A percentile compares a stretch with the other conserved stretches of the same genome.
Conservation (phyloP, 2,888 invertebrate species). For the Conistra vaccinii region DNA sequence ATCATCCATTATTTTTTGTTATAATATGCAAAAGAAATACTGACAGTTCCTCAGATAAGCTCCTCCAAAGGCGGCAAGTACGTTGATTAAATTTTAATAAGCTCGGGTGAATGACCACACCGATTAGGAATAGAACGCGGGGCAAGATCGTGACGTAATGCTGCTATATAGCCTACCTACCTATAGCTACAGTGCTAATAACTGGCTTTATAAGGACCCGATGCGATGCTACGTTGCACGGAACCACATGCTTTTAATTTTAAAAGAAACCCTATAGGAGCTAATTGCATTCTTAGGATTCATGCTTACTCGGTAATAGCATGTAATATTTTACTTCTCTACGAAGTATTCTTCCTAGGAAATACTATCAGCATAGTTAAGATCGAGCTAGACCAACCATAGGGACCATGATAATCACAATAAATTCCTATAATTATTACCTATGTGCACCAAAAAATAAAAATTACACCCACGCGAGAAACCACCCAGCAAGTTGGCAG, state of each 20-base stretch:
- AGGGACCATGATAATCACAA: background rate
- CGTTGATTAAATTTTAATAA: slow-evolving; percentile 73
- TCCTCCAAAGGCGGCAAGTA: slow-evolving; percentile 57
- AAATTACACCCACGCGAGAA: background rate
- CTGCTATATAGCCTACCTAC: slow-evolving; percentile 24
- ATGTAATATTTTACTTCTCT: slow-evolving; percentile 17
- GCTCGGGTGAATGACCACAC: slow-evolving; percentile 80
- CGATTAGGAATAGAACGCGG: slow-evolving; percentile 75
- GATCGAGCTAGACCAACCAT: background rate
- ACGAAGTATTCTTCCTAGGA: slow-evolving; percentile 14
- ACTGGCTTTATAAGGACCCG: slow-evolving; percentile 59
- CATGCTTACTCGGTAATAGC: slow-evolving; percentile 19
- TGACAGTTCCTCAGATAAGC: slow-evolving; percentile 61
- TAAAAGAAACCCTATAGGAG: slow-evolving; percentile 24
- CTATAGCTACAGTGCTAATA: slow-evolving; percentile 50
- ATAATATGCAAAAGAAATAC: slow-evolving; percentile 54
- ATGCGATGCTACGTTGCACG: slow-evolving; percentile 29
- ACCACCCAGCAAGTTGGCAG: background rate
- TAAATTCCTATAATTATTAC: background rate
- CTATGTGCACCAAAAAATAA: background rate
- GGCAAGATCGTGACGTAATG: slow-evolving; percentile 72
- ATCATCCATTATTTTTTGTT: slow-evolving; percentile 60
- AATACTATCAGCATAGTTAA: slow-evolving; percentile 3
- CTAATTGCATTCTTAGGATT: slow-evolving; percentile 34
- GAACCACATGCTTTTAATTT: slow-evolving; percentile 42